Evolutionary conservation across 2,888 invertebrate species (phyloP).

Genomic region (Dryocosmus kuriphilus): DNA sequence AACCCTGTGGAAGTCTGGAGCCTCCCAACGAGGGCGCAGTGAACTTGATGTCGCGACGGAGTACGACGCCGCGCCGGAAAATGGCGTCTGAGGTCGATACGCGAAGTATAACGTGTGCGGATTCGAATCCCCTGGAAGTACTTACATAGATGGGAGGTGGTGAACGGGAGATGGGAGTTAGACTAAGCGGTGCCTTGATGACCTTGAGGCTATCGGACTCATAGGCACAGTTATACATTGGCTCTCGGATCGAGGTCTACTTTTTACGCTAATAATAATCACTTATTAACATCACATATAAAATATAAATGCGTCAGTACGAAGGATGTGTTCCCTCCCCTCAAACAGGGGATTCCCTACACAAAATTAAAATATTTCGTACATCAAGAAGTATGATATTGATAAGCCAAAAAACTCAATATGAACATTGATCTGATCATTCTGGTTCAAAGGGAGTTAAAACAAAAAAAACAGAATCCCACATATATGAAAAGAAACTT

Average conservation of each 20-base stretch:
- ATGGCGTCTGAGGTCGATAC: constrained; percentile 67
- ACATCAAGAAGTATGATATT: too few species aligned
- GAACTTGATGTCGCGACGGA: constrained; percentile 67
- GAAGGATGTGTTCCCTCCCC: background rate
- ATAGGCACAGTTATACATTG: constrained; percentile 1
- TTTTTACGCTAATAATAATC: constrained; percentile 13
- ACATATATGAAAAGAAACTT: too few species aligned
- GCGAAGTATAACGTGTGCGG: constrained; percentile 3
- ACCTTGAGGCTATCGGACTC: constrained; percentile 9
- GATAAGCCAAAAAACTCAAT: too few species aligned
- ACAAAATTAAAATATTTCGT: background rate
- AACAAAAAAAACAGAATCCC: too few species aligned
- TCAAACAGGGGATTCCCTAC: background rate
- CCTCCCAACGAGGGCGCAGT: constrained; percentile 66
- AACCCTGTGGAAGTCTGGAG: constrained; percentile 35
- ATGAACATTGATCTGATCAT: too few species aligned
- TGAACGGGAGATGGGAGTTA: background rate
- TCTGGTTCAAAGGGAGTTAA: too few species aligned
- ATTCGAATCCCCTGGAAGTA: constrained; percentile 12
- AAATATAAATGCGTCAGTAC: background rate
- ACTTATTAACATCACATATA: background rate
- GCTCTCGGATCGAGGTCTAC: background rate
- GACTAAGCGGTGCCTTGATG: background rate
- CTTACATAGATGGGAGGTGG: background rate
- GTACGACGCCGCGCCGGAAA: constrained; percentile 69